Evolutionary conservation across 2,888 invertebrate species (phyloP), one percentile per base, ranked within the genome.

Genomic region (Spatulosminthurus flaviceps): DNA sequence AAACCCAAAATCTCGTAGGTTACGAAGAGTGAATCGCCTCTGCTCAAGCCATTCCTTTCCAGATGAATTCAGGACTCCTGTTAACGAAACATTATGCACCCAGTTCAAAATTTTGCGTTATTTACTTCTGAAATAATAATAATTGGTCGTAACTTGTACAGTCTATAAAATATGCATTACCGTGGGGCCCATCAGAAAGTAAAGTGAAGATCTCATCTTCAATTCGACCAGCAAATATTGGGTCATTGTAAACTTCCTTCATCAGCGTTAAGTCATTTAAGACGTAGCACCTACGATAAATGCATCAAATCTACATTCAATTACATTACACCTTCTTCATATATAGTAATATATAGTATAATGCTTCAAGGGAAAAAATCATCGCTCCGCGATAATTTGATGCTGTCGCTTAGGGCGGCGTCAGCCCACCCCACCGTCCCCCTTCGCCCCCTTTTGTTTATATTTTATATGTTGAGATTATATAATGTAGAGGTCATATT

Each of bases 1-100:
- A 61, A 82, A 82, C 13, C 81, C 82, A 75, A 82, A 82, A 64
- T 82, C 82, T n/a, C 77, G 26, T n/a, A 78, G 42, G 26, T 72
- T 34, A 7, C 72, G 60, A 1, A 78, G 60, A n/a, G 79, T 74
- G 28, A 74, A 79, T 19, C 79, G 41, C 0, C 79, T 0, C 34
- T 79, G 79, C 16, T 67, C 74, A 34, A 66, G 66, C 79, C 79
- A 79, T n/a, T 26, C 60, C 0, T 19, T 24, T 4, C 79, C 79
- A 7, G 61, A 19, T 1, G 73, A 67, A 43, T 42, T 51, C 9
- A 79, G 5, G 13, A 79, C 16, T 7, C 79, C 79, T 78, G 43
- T 5, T 7, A 61, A 61, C n/a, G 1, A 4, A 22, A 22, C 2
- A 51, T 16, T 9, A 4, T 9, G 16, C 5, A 51, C 51, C 5